These are phyloP conservation scores for Mirounga angustirostris DNA, from an alignment of 2,113 vertebrate species.

Conservation along the genomic window DNA sequence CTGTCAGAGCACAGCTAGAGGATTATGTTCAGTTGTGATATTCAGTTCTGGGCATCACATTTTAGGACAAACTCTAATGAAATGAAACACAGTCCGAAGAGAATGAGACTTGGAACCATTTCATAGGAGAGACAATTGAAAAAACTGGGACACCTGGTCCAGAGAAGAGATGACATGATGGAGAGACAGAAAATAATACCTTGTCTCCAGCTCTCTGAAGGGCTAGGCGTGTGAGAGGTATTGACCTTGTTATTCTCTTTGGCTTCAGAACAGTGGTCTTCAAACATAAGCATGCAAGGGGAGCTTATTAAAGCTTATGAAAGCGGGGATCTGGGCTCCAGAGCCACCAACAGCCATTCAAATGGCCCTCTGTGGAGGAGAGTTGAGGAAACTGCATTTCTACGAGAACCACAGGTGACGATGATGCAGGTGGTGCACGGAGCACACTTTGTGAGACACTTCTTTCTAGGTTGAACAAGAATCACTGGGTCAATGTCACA, in stretches of 20 bases:
- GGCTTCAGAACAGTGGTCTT: not conserved
- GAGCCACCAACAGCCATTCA: not conserved
- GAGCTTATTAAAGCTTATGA: not conserved
- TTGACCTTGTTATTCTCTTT: not conserved
- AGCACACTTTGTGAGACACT: not conserved
- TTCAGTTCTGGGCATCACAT: not conserved
- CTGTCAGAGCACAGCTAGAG: not conserved
- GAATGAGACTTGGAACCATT: not conserved
- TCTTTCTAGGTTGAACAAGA: not conserved
- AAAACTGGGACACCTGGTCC: not conserved
- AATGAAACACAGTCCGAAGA: not conserved
- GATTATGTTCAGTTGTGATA: not conserved
- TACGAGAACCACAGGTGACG: not conserved
- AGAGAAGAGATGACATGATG: not conserved
- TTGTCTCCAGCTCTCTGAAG: not conserved
- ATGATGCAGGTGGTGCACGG: not conserved
- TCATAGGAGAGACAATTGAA: not conserved
- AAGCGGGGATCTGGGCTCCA: not conserved
- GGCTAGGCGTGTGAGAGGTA: not conserved
- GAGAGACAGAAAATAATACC: not conserved
- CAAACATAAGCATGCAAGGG: not conserved
- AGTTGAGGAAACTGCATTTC: not conserved
- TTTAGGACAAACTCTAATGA: slow-evolving; percentile 15
- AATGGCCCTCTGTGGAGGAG: not conserved
- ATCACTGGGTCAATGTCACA: not conserved